A percentile compares a stretch with the other conserved stretches of the same genome.
Evolutionary conservation across 1,140 invertebrate species (phyloP).

Genomic region (Drosophila punjabiensis): DNA sequence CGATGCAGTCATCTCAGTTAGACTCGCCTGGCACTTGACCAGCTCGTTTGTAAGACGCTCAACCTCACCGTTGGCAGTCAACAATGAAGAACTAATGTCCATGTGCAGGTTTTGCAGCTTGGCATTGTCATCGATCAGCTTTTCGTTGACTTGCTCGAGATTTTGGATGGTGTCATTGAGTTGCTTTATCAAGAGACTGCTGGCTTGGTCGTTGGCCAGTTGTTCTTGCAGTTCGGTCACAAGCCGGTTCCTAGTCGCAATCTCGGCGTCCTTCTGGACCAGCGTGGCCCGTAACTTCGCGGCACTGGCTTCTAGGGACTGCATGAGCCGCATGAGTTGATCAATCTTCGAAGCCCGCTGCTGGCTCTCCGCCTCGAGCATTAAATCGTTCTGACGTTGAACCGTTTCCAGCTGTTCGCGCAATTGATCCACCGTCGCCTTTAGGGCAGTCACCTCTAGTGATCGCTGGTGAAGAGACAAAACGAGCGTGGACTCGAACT

Average conservation of each 20-base stretch:
- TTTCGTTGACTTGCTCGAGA: conserved; percentile 51
- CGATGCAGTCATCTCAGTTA: not conserved
- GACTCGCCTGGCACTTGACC: not conserved
- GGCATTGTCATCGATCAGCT: conserved; percentile 37
- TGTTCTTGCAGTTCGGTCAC: conserved; percentile 1
- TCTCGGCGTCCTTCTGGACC: not conserved
- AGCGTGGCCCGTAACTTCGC: not conserved
- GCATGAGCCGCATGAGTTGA: not conserved
- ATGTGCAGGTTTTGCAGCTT: conserved; percentile 14
- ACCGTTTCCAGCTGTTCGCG: not conserved
- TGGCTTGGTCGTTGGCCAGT: not conserved
- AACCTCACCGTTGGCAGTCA: not conserved
- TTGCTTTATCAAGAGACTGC: conserved; percentile 10
- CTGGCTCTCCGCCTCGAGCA: not conserved
- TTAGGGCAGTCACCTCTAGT: not conserved
- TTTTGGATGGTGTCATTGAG: conserved; percentile 32
- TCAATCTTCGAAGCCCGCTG: not conserved
- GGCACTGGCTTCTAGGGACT: not conserved
- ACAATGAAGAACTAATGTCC: not conserved
- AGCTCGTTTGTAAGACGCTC: not conserved
- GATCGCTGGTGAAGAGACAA: not conserved
- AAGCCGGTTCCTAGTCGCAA: not conserved
- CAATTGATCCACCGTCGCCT: not conserved
- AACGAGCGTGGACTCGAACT: not conserved
- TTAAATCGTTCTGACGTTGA: not conserved